These are phyloP conservation scores for Smithornis capensis DNA, from an alignment of 2,113 vertebrate genomes.

Conservation along the genomic window DNA sequence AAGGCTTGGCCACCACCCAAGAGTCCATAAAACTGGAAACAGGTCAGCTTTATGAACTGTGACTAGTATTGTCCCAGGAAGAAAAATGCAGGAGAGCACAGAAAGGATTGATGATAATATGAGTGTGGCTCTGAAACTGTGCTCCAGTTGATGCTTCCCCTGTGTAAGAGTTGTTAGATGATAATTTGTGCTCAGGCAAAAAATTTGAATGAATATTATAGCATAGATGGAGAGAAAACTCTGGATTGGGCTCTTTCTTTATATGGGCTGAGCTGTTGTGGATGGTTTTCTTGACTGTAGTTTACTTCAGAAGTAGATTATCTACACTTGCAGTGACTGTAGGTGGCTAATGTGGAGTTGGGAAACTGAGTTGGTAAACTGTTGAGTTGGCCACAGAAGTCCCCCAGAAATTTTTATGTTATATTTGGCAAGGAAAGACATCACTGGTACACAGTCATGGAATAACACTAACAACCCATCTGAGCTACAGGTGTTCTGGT, in stretches of 20 bases:
- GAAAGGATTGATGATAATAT: background rate
- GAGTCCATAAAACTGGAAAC: background rate
- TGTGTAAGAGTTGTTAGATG: background rate
- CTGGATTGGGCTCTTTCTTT: background rate
- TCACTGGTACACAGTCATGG: background rate
- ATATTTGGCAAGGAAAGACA: background rate
- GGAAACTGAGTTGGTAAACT: too few species aligned
- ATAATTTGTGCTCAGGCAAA: background rate
- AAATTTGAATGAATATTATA: background rate
- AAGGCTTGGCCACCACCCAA: background rate
- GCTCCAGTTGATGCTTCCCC: background rate
- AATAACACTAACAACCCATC: background rate
- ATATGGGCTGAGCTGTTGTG: fast-evolving
- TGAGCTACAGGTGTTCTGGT: background rate
- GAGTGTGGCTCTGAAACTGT: background rate
- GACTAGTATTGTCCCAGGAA: background rate
- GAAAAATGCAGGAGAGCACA: background rate
- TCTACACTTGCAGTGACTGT: background rate
- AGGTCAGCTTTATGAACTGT: background rate
- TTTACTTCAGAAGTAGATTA: background rate
- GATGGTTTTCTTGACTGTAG: background rate
- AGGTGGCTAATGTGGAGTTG: background rate
- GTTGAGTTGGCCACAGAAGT: background rate
- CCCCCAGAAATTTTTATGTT: background rate
- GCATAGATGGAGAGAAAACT: background rate